Percentiles rank a stretch among this genome's conserved stretches.
Evolutionary conservation across 1,140 invertebrate genomes (phyloP).

Genomic region (Idris sp.): DNA sequence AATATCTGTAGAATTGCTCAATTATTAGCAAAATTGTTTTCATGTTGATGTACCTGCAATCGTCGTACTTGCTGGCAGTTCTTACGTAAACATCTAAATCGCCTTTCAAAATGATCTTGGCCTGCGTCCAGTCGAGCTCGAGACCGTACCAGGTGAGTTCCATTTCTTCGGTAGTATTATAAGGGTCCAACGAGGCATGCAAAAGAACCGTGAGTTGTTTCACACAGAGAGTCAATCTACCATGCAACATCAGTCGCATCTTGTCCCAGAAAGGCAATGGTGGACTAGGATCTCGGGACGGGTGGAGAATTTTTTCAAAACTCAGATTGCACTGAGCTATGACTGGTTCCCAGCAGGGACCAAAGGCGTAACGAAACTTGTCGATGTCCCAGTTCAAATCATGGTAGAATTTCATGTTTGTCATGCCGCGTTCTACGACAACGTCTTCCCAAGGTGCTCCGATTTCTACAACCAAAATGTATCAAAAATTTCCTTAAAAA

Average conservation of each 20-base stretch:
- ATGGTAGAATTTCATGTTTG: conserved; percentile 97
- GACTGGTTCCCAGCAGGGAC: conserved; percentile 99
- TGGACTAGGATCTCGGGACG: conserved; percentile 94
- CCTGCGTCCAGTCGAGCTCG: conserved; percentile 97
- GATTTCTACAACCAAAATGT: conserved; percentile 78
- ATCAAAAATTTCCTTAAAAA: too few species aligned
- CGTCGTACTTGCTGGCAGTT: conserved; percentile 99
- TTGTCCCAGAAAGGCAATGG: conserved; percentile 99
- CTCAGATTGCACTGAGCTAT: conserved; percentile 96
- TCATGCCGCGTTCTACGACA: conserved; percentile 91
- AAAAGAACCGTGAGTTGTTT: conserved; percentile 91
- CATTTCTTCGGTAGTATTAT: conserved; percentile 99
- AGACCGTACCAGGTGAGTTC: conserved; percentile 96
- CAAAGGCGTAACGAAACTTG: conserved; percentile 94
- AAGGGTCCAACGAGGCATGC: conserved; percentile 97
- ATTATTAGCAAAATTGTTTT: too few species aligned
- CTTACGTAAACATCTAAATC: conserved; percentile 90
- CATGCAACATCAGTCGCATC: conserved; percentile 94
- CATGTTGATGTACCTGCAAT: conserved; percentile 95
- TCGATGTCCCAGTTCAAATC: conserved; percentile 97
- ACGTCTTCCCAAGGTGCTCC: conserved; percentile 87
- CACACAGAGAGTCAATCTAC: conserved; percentile 91
- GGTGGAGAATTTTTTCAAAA: conserved; percentile 90
- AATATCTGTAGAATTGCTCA: too few species aligned
- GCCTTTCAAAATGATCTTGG: conserved; percentile 79